Evolutionary conservation across 2,113 vertebrate genomes (phyloP).

Genomic region (Gymnocephalus cernua): DNA sequence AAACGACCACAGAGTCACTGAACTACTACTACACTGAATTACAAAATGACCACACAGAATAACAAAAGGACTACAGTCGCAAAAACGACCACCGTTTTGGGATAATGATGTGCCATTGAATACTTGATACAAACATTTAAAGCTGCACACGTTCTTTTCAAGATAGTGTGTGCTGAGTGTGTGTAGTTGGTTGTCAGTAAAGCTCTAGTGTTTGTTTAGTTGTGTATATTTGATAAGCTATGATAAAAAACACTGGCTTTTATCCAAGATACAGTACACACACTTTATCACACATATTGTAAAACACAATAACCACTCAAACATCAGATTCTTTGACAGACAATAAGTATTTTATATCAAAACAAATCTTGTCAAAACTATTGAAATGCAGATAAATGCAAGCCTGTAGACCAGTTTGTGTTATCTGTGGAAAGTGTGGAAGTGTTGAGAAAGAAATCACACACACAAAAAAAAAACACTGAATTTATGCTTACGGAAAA

Average conservation of each 20-base stretch:
- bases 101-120: background rate
- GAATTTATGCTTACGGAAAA: background rate
- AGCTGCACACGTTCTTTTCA: background rate
- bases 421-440: background rate
- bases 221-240: conserved; percentile 59
- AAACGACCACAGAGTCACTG: background rate
- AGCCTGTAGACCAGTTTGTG: background rate
- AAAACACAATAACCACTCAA: conserved; percentile 39
- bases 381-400: conserved; percentile 1
- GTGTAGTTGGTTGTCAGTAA: conserved; percentile 12
- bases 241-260: conserved; percentile 50
- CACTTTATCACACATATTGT: conserved; percentile 32
- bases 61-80: background rate
- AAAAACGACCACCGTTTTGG: background rate
- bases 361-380: conserved; percentile 40
- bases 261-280: conserved; percentile 46
- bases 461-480: background rate
- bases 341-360: conserved; percentile 50
- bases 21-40: background rate
- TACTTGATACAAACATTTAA: conserved; percentile 10
- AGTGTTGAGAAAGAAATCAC: background rate
- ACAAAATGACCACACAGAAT: background rate
- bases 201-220: conserved; percentile 46
- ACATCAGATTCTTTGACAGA: conserved; percentile 23
- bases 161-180: conserved; percentile 1